Evolutionary conservation across 2,797 vertebrate genomes (phyloP), one percentile per base, ranked within the genome.

Genomic region (Myoxocephalus aenaeus): DNA sequence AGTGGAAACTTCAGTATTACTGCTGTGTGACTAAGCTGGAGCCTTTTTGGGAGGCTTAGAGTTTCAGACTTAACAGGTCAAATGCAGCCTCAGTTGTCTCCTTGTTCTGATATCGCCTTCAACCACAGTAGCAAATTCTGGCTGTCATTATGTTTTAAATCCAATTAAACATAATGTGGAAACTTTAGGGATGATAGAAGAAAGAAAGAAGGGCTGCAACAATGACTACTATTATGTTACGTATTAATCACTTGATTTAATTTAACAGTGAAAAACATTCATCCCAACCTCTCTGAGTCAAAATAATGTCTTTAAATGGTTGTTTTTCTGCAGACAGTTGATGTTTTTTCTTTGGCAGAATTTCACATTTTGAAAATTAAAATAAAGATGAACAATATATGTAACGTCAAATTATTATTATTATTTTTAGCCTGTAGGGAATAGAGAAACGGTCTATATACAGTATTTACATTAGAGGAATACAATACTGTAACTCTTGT

Each of bases 1-100:
- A 81, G 83, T 84, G 90, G 86, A 91, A 91, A 92, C 79, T 80
- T 87, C 50, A 82, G 80, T 70, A 70, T 90, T 86, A 86, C 69
- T 77, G 84, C 74, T 62, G 73, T 77, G 66, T 70, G 54, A 66
- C 74, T 57, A 29, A 72, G 63, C 56, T 66, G 68, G 34, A 64
- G 36, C 46, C 38, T 73, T 77, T 72, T 65, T 12, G 18, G 59
- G 58, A 62, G 65, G 69, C 59, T 75, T 62, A 73, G 48, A 36
- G 75, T 79, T 71, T 86, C 72, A 82, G 76, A 61, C 40, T 73
- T 54, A 20, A 74, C 48, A 20, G 44, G 17, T 80, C 54, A 63
- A 53, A 84, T 51, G 29, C 68, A 38, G 53, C 36, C 38, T 44
- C 38, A 64, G 66, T 73, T 12, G 53, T 72, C 44, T 58, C 54